A percentile compares a stretch with the other conserved stretches of the same genome.
These are phyloP conservation scores for Kryptolebias marmoratus DNA, from an alignment of 2,113 vertebrate species.

Conservation along the genomic window DNA sequence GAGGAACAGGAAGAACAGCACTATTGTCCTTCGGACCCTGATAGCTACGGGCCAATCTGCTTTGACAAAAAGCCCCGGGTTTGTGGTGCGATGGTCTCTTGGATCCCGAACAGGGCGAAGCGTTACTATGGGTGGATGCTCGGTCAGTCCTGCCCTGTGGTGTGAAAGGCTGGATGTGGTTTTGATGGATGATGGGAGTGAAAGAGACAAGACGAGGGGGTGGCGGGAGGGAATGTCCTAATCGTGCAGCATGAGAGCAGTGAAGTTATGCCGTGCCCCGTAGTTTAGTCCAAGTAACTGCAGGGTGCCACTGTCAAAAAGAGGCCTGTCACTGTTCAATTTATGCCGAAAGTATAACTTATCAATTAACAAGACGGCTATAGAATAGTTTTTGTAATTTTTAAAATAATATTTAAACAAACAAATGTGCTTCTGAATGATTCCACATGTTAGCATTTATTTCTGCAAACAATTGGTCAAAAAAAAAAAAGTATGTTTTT, in stretches of 20 bases:
- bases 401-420: neutral
- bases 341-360: neutral
- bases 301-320: constrained; percentile 17
- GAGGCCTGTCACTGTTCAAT: neutral
- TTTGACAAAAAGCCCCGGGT: constrained; percentile 54
- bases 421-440: neutral
- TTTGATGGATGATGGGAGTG: constrained; percentile 55
- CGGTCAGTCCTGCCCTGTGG: constrained; percentile 52
- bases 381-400: neutral
- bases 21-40: constrained; percentile 59
- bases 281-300: constrained; percentile 45
- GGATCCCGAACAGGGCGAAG: constrained; percentile 28
- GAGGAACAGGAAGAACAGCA: constrained; percentile 43
- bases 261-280: constrained; percentile 35
- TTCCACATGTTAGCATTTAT: neutral
- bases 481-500: neutral
- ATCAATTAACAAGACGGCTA: neutral
- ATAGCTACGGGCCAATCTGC: constrained; percentile 43
- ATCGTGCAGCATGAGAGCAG: constrained; percentile 26
- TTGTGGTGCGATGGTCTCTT: constrained; percentile 33
- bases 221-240: constrained; percentile 23
- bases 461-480: neutral
- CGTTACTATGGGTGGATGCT: constrained; percentile 38
- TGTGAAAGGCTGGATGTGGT: constrained; percentile 29
- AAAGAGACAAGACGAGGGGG: constrained; percentile 53